Conservation (phyloP, 2,113 vertebrate species). For the Megaptera novaeangliae region DNA sequence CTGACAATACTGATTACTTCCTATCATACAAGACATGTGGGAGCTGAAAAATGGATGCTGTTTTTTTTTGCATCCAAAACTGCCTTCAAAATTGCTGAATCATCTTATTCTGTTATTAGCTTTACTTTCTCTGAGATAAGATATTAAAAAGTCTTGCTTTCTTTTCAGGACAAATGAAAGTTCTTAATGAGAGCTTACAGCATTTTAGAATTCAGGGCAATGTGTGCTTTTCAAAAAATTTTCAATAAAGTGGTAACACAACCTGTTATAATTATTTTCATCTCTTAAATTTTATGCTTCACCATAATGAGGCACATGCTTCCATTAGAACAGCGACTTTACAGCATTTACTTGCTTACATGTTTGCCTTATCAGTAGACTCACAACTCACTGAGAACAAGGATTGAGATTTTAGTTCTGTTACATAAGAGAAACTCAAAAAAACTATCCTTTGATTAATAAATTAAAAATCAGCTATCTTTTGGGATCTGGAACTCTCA, state of each 20-base stretch:
- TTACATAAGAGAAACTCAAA: neutral
- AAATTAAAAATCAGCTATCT: neutral
- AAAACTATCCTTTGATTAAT: neutral
- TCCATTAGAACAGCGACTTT: neutral
- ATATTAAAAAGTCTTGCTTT: conserved; percentile 31
- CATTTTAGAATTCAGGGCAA: conserved; percentile 23
- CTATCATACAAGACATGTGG: neutral
- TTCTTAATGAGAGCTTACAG: conserved; percentile 10
- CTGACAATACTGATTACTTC: neutral
- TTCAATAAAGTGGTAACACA: neutral
- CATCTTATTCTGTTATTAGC: neutral
- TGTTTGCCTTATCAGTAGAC: neutral
- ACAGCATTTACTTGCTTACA: neutral
- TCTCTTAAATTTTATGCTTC: neutral
- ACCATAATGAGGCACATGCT: neutral
- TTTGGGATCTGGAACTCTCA: neutral
- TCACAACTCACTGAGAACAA: neutral
- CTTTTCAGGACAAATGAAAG: conserved; percentile 28
- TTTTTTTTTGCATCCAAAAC: neutral
- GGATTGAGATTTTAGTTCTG: neutral
- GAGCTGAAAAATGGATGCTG: neutral
- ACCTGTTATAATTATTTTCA: conserved; percentile 30
- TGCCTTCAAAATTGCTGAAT: neutral
- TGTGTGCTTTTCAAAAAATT: neutral
- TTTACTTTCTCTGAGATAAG: neutral